Evolutionary conservation across 2,888 invertebrate species (phyloP).

Genomic region (Chrysodeixis includens): DNA sequence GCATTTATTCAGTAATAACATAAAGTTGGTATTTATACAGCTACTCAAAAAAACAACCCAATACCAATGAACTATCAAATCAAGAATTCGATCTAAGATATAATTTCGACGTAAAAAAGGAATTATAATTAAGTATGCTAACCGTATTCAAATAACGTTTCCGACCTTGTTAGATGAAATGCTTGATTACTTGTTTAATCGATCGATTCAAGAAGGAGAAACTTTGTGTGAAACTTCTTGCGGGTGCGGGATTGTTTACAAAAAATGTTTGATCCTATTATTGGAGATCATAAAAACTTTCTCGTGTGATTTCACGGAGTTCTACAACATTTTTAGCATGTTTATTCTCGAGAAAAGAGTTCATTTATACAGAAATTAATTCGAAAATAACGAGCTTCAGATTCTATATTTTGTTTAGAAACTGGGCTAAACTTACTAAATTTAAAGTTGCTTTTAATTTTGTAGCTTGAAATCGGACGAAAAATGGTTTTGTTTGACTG

Average conservation of each 20-base stretch:
- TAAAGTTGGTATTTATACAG: background rate
- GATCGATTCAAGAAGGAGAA: slow-evolving; percentile 1
- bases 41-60: background rate
- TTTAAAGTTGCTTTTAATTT: background rate
- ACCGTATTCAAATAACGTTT: slow-evolving; percentile 1
- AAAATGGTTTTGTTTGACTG: background rate
- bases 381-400: too few relatives aligned
- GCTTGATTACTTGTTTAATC: slow-evolving; percentile 4
- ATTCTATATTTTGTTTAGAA: too few relatives aligned
- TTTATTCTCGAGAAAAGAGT: background rate
- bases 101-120: slow-evolving; percentile 2
- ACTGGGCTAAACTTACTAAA: background rate
- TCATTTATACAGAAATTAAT: background rate
- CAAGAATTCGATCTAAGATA: background rate
- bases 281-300: slow-evolving; percentile 3
- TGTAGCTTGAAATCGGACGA: background rate
- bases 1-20: background rate
- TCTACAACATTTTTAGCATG: background rate
- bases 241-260: slow-evolving; percentile 4
- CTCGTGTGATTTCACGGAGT: background rate
- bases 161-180: slow-evolving; percentile 4
- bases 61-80: background rate
- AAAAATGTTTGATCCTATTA: slow-evolving; percentile 4
- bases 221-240: background rate
- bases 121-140: background rate